Conservation (phyloP, 2,113 vertebrate genomes). For the Thalassarche chlororhynchos region DNA sequence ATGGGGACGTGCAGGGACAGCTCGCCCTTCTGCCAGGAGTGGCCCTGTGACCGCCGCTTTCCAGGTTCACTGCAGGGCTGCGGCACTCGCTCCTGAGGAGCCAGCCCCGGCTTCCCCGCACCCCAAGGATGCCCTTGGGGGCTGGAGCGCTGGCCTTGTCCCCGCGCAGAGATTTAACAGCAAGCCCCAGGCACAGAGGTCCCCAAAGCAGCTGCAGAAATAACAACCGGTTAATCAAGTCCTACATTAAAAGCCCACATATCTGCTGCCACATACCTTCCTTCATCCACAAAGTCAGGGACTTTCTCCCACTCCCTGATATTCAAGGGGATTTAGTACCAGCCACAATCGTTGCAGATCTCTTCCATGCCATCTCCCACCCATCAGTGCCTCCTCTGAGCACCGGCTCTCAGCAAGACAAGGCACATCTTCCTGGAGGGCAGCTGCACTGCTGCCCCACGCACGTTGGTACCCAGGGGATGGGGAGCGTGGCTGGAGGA, state of each 20-base stretch:
- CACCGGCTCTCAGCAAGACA: background rate
- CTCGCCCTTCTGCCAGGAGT: background rate
- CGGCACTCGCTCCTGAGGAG: background rate
- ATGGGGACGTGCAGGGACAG: background rate
- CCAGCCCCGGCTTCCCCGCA: accelerated
- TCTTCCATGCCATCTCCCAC: background rate
- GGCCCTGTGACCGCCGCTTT: background rate
- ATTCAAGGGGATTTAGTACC: background rate
- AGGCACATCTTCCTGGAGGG: background rate
- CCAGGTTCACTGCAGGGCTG: background rate
- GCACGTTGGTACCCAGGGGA: background rate
- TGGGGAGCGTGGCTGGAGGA: background rate
- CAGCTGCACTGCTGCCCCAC: background rate
- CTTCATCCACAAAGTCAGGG: background rate
- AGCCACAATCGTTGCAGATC: background rate
- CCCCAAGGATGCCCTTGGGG: background rate
- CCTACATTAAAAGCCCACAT: background rate
- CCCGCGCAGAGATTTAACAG: background rate
- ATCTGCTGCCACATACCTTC: background rate
- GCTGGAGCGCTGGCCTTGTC: background rate
- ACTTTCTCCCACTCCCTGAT: background rate
- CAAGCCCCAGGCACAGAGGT: background rate
- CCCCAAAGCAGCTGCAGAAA: background rate
- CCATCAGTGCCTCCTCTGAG: background rate
- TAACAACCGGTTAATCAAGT: background rate